Evolutionary conservation across 2,888 invertebrate species (phyloP), one percentile per base, ranked within the genome.

Genomic region (Thymelicus sylvestris): DNA sequence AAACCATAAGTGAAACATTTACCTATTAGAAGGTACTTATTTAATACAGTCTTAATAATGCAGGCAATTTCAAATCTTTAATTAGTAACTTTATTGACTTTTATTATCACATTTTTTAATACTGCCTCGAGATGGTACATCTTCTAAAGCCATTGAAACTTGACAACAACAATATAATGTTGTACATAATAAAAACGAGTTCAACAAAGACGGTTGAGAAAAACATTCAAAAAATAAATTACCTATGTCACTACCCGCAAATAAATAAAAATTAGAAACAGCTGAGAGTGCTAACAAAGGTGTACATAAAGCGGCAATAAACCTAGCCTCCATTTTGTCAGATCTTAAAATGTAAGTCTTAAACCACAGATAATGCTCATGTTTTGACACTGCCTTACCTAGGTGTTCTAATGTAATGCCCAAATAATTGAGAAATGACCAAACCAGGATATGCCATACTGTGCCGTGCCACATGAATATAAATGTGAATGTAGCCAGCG

Each of bases 391-490:
- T 31, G 83, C 78, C 82, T 92, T 95, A 1, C 95, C 95, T 13
- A 95, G 71, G 77, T 95, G 94, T 90, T 98, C 98, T 15, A 97
- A 83, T 12, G 95, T 90, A 62, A 98, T 94, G 47, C 97, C 98
- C 6, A 96, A 75, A 83, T 96, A 98, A 90, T 99, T 99, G n/a
- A 98, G 88, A 10, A 95, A 79, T n/a, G 97, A 95, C 98, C 99
- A 99, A 70, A 97, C 91, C 73, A 98, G 95, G 76, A 98, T 96
- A 79, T 96, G 96, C 75, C 92, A 91, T 73, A 96, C 95, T 62
- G 96, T 95, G 48, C 98, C 98, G 87, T 99, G 99, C 99, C 99
- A 99, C 73, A 98, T 84, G 81, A 96, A 98, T 44, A 98, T 96
- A 86, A 98, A 99, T 24, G 94, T 81, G 88, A 99, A 98, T 82